Evolutionary conservation across 2,888 invertebrate genomes (phyloP).

Genomic region (Rhagonycha fulva): DNA sequence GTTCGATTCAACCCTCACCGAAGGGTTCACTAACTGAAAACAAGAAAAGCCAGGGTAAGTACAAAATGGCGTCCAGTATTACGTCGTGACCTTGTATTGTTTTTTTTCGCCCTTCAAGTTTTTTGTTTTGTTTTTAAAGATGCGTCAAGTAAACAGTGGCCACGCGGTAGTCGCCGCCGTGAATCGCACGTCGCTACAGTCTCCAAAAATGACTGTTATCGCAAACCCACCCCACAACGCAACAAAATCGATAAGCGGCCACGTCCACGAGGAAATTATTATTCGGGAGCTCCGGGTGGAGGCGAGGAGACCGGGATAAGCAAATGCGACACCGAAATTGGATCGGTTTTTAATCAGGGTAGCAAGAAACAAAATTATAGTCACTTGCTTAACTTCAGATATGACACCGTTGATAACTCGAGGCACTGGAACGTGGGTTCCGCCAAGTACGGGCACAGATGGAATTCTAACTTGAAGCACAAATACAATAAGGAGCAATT

Average conservation of each 20-base stretch:
- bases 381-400: slow-evolving; percentile 92
- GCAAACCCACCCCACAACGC: slow-evolving; percentile 71
- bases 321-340: slow-evolving; percentile 69
- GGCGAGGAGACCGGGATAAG: slow-evolving; percentile 69
- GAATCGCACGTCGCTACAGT: slow-evolving; percentile 64
- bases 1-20: slow-evolving; percentile 69
- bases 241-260: slow-evolving; percentile 72
- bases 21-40: slow-evolving; percentile 75
- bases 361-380: slow-evolving; percentile 92
- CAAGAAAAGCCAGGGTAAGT: slow-evolving; percentile 73
- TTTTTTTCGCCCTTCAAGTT: slow-evolving; percentile 33
- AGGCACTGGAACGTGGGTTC: slow-evolving; percentile 37
- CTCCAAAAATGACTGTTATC: slow-evolving; percentile 66
- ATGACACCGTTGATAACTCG: slow-evolving; percentile 65
- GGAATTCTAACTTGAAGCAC: slow-evolving; percentile 60
- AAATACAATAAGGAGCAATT: slow-evolving; percentile 93
- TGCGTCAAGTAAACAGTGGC: slow-evolving; percentile 64
- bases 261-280: slow-evolving; percentile 66
- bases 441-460: slow-evolving; percentile 44
- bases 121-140: slow-evolving; percentile 46
- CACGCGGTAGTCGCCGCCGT: slow-evolving; percentile 64
- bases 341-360: slow-evolving; percentile 81
- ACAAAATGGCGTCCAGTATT: slow-evolving; percentile 10
- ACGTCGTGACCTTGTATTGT: neutral
- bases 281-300: slow-evolving; percentile 63